These are phyloP conservation scores for Astropecten irregularis DNA, from an alignment of 53 echinoderm and acorn worm genomes.

Conservation along the genomic window DNA sequence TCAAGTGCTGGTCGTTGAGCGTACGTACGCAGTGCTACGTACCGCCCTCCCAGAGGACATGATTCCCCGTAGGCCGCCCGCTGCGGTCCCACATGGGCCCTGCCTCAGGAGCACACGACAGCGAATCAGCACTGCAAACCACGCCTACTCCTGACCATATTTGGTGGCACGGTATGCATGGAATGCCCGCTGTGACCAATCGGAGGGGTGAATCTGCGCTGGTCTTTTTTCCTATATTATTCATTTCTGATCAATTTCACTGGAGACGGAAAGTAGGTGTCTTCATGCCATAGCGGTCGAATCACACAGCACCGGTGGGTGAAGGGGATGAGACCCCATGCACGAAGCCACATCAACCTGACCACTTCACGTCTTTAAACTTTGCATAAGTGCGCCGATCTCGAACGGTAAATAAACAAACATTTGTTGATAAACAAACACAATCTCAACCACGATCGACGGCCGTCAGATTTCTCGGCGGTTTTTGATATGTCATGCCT, in stretches of 20 bases:
- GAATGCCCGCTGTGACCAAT: slow-evolving; percentile 78
- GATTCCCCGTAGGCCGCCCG: slow-evolving; percentile 56
- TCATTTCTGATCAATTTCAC: slow-evolving; percentile 59
- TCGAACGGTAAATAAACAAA: slow-evolving; percentile 43
- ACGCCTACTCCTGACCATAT: slow-evolving; percentile 91
- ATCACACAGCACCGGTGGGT: slow-evolving; percentile 12
- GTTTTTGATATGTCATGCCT: no score
- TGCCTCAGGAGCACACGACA: slow-evolving; percentile 56
- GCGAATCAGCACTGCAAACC: slow-evolving; percentile 69
- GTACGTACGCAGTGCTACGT: background rate
- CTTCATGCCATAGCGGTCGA: slow-evolving; percentile 5
- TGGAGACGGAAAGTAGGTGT: slow-evolving; percentile 35
- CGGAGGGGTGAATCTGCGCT: slow-evolving; percentile 58
- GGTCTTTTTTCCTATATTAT: slow-evolving; percentile 31
- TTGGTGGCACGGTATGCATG: slow-evolving; percentile 78
- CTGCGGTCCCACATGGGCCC: slow-evolving; percentile 65
- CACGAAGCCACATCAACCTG: no score
- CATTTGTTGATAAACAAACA: slow-evolving; percentile 60
- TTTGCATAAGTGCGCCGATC: slow-evolving; percentile 47
- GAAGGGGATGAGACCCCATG: background rate
- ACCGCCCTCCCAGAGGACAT: slow-evolving; percentile 58
- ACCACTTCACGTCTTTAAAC: slow-evolving; percentile 34
- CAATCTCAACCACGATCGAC: background rate
- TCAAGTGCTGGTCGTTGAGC: slow-evolving; percentile 77
- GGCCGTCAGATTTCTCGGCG: no score